Base-by-base conservation (phyloP, 2,888 invertebrate genomes). In the Mesorhabditis spiculigera region DNA sequence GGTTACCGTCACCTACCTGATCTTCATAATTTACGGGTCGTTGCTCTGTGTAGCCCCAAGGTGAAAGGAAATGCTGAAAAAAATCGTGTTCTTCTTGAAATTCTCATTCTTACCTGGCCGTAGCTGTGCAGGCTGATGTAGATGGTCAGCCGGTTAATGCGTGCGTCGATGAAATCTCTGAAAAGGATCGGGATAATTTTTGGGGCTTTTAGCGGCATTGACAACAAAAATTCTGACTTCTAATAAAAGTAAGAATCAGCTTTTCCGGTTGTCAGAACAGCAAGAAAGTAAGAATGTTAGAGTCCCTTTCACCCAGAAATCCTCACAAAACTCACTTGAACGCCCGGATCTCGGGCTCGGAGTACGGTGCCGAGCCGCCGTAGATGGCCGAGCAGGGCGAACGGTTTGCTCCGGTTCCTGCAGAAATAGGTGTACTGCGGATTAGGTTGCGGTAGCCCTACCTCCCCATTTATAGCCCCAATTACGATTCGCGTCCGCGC, bases 381-480 rank as follows among this genome's bases (percentile, higher is more conserved):
- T 82, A 85, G 70, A 85, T 83, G 68, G 82, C 82, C 16, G 85
- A 85, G 69, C 85, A 85, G 0, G 84, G 83, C 4, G 76, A 77
- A 10, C 79, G 75, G 66, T 80, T 82, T 5, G 83, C 80, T 5
- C 84, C 84, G 28, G 80, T 80, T 71, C 81, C 84, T 69, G 74
- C 75, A 50, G n/a, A 28, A 28, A 3, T 13, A 45, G n/a, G n/a
- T 42, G 4, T 65, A 58, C 43, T 66, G 67, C 43, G 5, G 4
- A 13, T 68, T 45, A 16, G 42, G 28, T 28, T 61, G 0, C 66
- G 4, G 4, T 8, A 5, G 10, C 41, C 71, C 16, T 62, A 81
- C 82, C 79, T 78, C 82, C 84, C 79, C 81, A 81, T 58, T 79
- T 74, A 70, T 81, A 85, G 43, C 83, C 86, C 83, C 86, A 85